Evolutionary conservation across 2,888 invertebrate species (phyloP), one percentile per base, ranked within the genome.

Genomic region (Leptinotarsa tumamoca): DNA sequence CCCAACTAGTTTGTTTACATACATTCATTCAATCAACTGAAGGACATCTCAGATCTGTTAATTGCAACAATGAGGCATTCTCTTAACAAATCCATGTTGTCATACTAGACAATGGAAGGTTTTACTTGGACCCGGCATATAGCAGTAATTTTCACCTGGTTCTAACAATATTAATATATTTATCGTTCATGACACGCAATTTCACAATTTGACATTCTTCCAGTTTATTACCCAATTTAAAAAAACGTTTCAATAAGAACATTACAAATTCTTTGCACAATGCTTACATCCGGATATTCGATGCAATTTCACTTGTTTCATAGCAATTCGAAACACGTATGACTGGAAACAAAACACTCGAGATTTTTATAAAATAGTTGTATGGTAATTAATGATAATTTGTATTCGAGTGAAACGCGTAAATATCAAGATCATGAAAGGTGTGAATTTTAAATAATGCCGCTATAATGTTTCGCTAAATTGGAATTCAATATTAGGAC

Each of bases 261-360:
- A 13, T 70, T 70, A 70, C 70, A 58, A 27, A 70, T 56, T 69
- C 69, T 56, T 69, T 69, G 10, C 61, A 70, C 70, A 70, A 70
- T 70, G 18, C 61, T 18, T 10, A 70, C 70, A 69, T 70, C 70
- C 70, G 70, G 70, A 70, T 58, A 58, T 61, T 54, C 58, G 14
- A 70, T 58, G 17, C n/a, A 70, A 70, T 70, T 70, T 70, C 70
- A 58, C 70, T 70, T 70, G 21, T 70, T 70, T 54, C 54, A 43
- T 58, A 49, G 43, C 49, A 50, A 70, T 70, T 58, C 61, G 15
- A 49, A 21, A 49, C 70, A 70, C 70, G 70, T 70, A 61, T 70
- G 58, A 23, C 58, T 43, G 58, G 50, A 58, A 70, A 70, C 18
- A 58, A 33, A 54, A 61, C 69, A 70, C 56, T 49, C 2, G 23